These are phyloP conservation scores for Cryptoblepharus egeriae DNA, from an alignment of 2,797 vertebrate species.

Conservation along the genomic window DNA sequence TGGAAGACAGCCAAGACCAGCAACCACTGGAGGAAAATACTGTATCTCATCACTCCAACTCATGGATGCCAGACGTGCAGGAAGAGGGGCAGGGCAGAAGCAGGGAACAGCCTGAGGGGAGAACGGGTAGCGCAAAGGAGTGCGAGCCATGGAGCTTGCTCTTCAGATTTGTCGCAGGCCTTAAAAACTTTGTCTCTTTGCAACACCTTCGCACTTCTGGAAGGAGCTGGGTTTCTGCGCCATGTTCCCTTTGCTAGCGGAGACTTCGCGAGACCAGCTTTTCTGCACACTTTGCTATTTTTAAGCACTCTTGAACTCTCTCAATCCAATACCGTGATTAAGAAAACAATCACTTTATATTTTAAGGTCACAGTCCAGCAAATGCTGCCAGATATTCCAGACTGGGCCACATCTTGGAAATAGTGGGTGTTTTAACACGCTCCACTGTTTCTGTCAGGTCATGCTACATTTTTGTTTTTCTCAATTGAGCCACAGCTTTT, in stretches of 20 bases:
- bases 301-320: background rate
- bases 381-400: background rate
- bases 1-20: slow-evolving; percentile 55
- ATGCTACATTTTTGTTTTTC: too few species aligned
- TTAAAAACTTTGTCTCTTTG: background rate
- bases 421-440: background rate
- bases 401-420: background rate
- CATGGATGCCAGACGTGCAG: background rate
- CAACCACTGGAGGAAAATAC: background rate
- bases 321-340: background rate
- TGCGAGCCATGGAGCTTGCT: background rate
- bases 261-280: background rate
- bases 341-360: background rate
- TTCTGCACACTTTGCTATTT: too few species aligned
- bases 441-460: background rate
- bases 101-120: background rate
- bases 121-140: background rate
- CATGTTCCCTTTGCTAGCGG: too few species aligned
- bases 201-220: background rate
- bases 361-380: background rate
- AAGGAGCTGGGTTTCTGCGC: background rate
- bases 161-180: background rate
- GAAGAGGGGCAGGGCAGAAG: background rate
- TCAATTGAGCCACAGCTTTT: too few species aligned
- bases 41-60: slow-evolving; percentile 15